Percentiles rank a stretch among this genome's conserved stretches.
These are phyloP conservation scores for Pyrocoelia pectoralis DNA, from an alignment of 2,888 invertebrate genomes.

Conservation along the genomic window DNA sequence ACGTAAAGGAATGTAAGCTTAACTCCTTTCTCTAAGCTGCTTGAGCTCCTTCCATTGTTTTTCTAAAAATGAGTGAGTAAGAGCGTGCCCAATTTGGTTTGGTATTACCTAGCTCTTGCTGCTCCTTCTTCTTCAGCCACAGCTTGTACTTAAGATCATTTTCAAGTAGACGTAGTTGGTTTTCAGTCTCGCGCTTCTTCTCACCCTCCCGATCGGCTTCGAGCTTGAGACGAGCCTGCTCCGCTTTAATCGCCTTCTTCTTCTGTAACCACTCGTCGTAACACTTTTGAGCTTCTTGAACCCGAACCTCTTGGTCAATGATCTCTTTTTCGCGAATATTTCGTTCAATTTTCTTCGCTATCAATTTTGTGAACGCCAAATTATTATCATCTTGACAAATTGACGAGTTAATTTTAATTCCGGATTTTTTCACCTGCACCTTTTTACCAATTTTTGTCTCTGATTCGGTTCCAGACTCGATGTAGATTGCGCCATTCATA, in stretches of 20 bases:
- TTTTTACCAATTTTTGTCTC: neutral
- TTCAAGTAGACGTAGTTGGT: neutral
- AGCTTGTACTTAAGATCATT: constrained; percentile 5
- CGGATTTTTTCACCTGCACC: neutral
- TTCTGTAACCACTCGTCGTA: neutral
- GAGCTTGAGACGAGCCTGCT: neutral
- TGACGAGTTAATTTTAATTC: neutral
- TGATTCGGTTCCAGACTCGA: constrained; percentile 3
- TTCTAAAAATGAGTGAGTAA: constrained; percentile 7
- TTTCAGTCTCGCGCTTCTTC: neutral
- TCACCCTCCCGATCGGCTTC: neutral
- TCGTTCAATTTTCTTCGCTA: neutral
- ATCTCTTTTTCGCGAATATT: neutral
- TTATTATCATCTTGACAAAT: too few species aligned
- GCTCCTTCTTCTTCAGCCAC: constrained; percentile 16
- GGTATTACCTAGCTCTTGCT: constrained; percentile 6
- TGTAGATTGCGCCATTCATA: constrained; percentile 12
- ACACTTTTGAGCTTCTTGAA: neutral
- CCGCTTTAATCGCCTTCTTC: neutral
- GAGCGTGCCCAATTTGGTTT: neutral
- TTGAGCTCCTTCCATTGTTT: constrained; percentile 4
- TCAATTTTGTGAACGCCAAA: neutral
- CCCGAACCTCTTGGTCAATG: neutral
- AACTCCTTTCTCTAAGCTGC: constrained; percentile 11
- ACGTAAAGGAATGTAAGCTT: constrained; percentile 85